phyloP scores from a whole-genome alignment of 2,888 invertebrate species.

The Hydroisotoma schaefferi region DNA sequence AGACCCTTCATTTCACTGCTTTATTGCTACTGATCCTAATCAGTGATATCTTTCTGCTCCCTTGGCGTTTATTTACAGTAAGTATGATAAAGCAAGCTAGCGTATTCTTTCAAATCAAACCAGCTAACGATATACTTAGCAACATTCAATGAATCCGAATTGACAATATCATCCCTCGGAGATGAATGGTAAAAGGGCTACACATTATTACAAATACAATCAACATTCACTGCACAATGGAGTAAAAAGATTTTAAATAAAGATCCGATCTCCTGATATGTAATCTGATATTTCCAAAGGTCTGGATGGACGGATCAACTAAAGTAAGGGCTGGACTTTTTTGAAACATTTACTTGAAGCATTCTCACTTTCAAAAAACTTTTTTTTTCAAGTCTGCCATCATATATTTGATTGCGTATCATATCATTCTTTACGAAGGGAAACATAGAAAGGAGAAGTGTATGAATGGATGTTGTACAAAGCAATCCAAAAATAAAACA shows the following conservation, averaged over 20 bases:
- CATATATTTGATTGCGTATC: too few species aligned
- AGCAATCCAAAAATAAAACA: too few species aligned
- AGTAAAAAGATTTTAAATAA: constrained; percentile 2
- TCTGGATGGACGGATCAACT: not conserved
- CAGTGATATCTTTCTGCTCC: not conserved
- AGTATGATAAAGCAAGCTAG: too few species aligned
- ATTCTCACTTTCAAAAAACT: constrained; percentile 3
- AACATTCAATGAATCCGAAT: not conserved
- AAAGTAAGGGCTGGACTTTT: not conserved
- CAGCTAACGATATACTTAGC: not conserved
- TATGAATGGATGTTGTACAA: too few species aligned
- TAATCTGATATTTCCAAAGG: constrained; percentile 1
- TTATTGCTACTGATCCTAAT: constrained; percentile 3
- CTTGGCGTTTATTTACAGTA: too few species aligned
- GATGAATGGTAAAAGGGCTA: constrained; percentile 1
- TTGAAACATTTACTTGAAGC: not conserved
- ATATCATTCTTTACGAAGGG: too few species aligned
- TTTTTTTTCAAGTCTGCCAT: not conserved
- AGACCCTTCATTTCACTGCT: too few species aligned
- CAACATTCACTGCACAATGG: too few species aligned
- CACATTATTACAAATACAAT: too few species aligned
- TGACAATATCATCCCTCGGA: constrained; percentile 1
- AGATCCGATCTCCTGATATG: constrained; percentile 5
- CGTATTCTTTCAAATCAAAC: not conserved
- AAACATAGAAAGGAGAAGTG: too few species aligned